phyloP scores from a whole-genome alignment of 2,113 vertebrate species.

The Cacatua alba region DNA sequence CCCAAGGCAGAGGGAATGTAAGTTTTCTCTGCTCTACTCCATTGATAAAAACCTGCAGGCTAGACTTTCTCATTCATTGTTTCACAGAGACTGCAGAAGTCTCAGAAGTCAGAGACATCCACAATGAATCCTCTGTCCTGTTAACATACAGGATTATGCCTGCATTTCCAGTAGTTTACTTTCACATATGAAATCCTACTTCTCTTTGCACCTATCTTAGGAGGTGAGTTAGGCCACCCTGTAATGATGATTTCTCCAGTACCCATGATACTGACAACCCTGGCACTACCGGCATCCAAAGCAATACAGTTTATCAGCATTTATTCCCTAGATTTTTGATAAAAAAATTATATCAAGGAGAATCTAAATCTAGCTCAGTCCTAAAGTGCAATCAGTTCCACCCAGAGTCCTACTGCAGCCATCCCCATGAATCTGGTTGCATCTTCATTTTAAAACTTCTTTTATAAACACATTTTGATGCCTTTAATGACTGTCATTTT shows the following conservation, averaged over 20 bases:
- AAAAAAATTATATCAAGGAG: neutral
- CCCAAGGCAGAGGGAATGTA: neutral
- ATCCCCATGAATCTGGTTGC: neutral
- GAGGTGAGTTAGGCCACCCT: neutral
- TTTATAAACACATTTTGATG: neutral
- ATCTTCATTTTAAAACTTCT: neutral
- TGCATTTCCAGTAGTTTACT: neutral
- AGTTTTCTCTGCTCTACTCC: neutral
- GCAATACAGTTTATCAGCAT: neutral
- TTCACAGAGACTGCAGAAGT: neutral
- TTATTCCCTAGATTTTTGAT: neutral
- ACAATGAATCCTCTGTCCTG: neutral
- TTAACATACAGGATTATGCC: neutral
- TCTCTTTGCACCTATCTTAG: neutral
- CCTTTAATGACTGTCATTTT: neutral
- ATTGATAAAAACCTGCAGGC: neutral
- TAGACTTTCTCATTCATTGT: neutral
- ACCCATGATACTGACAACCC: neutral
- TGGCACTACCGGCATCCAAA: neutral
- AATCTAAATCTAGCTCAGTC: neutral
- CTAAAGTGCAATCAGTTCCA: neutral
- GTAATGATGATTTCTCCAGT: neutral
- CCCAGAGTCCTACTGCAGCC: neutral
- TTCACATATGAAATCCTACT: neutral
- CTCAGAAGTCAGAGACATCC: neutral